Evolutionary conservation across 37 sponge, comb jelly and placozoan genomes (phyloP), one percentile per base, ranked within the genome.

Genomic region (Ephydatia muelleri): DNA sequence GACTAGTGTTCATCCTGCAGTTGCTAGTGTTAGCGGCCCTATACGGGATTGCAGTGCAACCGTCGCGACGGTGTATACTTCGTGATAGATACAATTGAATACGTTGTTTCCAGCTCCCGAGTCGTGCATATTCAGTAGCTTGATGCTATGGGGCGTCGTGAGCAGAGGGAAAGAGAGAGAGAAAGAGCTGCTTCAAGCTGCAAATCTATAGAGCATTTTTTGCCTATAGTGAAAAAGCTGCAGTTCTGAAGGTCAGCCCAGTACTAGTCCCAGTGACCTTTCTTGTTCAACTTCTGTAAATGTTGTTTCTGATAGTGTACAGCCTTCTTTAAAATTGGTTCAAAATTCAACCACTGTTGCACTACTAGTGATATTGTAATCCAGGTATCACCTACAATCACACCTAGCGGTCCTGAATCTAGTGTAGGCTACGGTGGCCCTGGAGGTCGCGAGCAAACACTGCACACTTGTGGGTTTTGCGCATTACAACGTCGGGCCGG

Each of bases 41-140:
- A 5, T 5, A 16, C 57, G 19, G 57, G 19, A 16, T 5, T 14
- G 57, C 57, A 14, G 12, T 57, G 19, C 19, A 57, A 57, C 19
- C 19, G 12, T 57, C 19, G 12, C 19, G 57, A 14, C 57, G 57
- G 57, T 57, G 57, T 57, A 57, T 57, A 57, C 57, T 57, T 57
- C 57, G 57, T 57, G 57, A 57, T 57, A 57, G 57, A 57, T 57
- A 57, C 57, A 57, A 57, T 57, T 57, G 57, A 57, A 57, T 57
- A 57, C 57, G 57, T 57, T 57, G 57, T 43, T 43, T 43, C 43
- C 43, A 43, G 43, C 57, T 21, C 57, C 57, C 57, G 57, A 57
- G 57, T 57, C 57, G 57, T 57, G 57, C 57, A 57, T 57, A 57
- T 57, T 57, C 57, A 57, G 57, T 57, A 57, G 57, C 57, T 57